A percentile compares a stretch with the other conserved stretches of the same genome.
These are phyloP conservation scores for Raja brachyura DNA, from an alignment of 2,113 vertebrate genomes.

Conservation along the genomic window DNA sequence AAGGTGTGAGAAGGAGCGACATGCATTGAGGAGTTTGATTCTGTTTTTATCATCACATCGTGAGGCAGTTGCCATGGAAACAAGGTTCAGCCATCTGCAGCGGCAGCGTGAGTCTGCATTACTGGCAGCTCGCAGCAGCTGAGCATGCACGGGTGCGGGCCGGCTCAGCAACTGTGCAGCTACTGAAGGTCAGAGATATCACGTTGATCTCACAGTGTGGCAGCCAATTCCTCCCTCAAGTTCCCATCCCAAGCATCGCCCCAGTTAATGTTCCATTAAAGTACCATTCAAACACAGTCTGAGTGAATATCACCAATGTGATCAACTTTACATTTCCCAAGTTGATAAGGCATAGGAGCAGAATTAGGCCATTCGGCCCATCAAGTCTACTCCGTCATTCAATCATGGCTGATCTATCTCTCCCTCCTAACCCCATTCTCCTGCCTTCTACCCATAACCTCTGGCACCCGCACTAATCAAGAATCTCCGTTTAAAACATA, in stretches of 20 bases:
- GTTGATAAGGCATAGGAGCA: no score
- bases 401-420: no score
- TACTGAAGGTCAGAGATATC: neutral
- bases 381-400: no score
- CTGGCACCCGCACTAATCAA: no score
- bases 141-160: neutral
- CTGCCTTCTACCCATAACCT: no score
- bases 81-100: constrained; percentile 28
- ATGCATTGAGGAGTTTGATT: neutral
- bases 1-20: neutral
- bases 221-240: neutral
- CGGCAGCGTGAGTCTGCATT: neutral
- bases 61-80: constrained; percentile 13
- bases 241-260: neutral
- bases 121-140: constrained; percentile 19
- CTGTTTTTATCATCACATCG: neutral
- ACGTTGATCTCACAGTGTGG: no score
- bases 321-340: neutral
- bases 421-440: no score
- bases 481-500: no score
- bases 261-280: neutral
- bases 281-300: neutral
- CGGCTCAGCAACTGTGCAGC: neutral
- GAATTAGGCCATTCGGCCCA: no score
- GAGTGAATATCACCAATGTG: no score